Percentiles rank a stretch among this genome's conserved stretches.
Conservation (phyloP, 2,113 vertebrate genomes). For the Ploceus nigricollis region DNA sequence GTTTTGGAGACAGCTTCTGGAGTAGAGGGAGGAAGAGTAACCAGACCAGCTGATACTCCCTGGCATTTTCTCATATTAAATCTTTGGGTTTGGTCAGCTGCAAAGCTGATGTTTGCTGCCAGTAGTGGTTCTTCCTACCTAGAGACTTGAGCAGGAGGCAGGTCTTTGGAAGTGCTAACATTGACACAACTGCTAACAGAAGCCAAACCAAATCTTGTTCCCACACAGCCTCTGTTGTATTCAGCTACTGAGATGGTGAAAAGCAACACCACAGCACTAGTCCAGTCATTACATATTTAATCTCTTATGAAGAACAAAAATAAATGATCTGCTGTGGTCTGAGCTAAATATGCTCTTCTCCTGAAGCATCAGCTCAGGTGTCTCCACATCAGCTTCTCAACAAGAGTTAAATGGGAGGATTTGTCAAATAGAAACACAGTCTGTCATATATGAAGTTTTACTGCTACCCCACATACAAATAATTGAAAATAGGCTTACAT, state of each 20-base stretch:
- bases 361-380: background rate
- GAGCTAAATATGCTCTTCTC: background rate
- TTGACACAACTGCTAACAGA: background rate
- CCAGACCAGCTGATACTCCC: background rate
- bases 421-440: background rate
- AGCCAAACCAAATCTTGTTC: background rate
- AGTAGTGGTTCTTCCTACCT: background rate
- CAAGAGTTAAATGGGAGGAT: background rate
- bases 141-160: background rate
- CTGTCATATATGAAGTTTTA: background rate
- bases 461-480: background rate
- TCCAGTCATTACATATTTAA: fast-evolving
- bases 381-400: background rate
- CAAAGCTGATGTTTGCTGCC: background rate
- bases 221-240: background rate
- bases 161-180: background rate
- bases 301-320: background rate
- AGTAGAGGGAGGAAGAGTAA: background rate
- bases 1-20: background rate
- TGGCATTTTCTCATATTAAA: background rate
- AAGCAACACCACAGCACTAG: background rate
- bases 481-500: background rate
- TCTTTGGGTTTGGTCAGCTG: background rate
- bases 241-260: background rate
- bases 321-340: background rate